Evolutionary conservation across 2,113 vertebrate species (phyloP), one percentile per base, ranked within the genome.

Genomic region (Misgurnus anguillicaudatus): DNA sequence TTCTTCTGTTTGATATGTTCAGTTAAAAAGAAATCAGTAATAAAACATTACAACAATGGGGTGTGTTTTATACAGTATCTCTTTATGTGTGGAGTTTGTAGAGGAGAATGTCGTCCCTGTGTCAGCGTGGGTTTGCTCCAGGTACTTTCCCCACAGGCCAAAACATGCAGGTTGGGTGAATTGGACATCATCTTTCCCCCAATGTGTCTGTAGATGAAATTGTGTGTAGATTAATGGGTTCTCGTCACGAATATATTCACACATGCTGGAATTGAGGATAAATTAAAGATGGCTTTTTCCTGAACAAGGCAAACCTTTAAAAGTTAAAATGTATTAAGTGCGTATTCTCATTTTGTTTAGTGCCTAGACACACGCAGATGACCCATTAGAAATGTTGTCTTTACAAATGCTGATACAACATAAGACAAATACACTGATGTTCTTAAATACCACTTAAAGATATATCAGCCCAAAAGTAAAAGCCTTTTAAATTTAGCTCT

Each of bases 401-500:
- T 55, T 31, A 6, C 4, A 53, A 24, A 10, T 38, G n/a, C 24
- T 70, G 67, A n/a, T 17, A 14, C 13, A 71, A 10, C 58, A 9
- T 58, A n/a, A 57, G 36, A 31, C 24, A 31, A 31, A 31, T 31
- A 31, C 24, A 31, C 24, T 31, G 24, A 1, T 31, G 24, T 31
- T 31, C 24, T 31, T 31, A 31, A 31, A 31, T 3, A 31, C 24
- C 24, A 31, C 24, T 42, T 39, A 41, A 58, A 21, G 36, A 58
- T 72, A 17, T 45, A 42, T 47, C 13, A 5, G 10, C 13, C 13
- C 19, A 31, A 47, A 42, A 60, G 47, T 61, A 24, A 17, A 74
- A 61, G 62, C 8, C 45, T 47, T 69, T 62, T 83, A 36, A 79
- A 63, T 79, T 75, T 64, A 75, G 57, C 71, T 11, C 57, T 9